These are phyloP conservation scores for Grantiella picta DNA, from an alignment of 2,113 vertebrate species.

Conservation along the genomic window DNA sequence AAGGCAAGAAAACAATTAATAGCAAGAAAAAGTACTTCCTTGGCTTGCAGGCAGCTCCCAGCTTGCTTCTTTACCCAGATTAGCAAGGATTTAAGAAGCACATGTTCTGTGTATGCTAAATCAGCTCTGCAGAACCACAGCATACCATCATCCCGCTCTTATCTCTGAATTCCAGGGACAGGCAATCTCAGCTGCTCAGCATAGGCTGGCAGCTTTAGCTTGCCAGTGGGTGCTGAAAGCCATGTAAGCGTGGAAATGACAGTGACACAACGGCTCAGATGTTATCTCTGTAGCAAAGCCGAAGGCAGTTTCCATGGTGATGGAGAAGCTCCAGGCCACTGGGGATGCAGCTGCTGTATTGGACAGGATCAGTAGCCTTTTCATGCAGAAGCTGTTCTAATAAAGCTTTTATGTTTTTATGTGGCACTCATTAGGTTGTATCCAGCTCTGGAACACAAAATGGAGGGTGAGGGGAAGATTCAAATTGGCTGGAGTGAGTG, in stretches of 20 bases:
- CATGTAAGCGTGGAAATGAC: neutral
- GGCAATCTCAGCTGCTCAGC: neutral
- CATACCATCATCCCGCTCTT: neutral
- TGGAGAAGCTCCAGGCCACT: neutral
- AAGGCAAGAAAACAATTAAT: neutral
- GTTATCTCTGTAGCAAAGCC: neutral
- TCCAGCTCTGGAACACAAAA: neutral
- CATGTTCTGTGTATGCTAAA: neutral
- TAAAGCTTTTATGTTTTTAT: neutral
- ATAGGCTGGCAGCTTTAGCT: neutral
- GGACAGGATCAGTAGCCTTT: neutral
- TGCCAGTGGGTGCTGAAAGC: neutral
- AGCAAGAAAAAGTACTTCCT: neutral
- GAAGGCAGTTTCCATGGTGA: slow-evolving; percentile 27
- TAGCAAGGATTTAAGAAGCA: neutral
- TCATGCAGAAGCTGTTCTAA: neutral
- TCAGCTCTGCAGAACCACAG: neutral
- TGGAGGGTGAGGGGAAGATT: neutral
- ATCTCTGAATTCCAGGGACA: slow-evolving; percentile 2
- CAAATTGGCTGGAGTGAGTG: neutral
- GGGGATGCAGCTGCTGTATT: slow-evolving; percentile 22
- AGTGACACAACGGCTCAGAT: neutral
- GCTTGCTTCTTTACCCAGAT: neutral
- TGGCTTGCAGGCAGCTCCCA: neutral
- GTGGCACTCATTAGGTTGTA: neutral